Evolutionary conservation across 2,888 invertebrate genomes (phyloP), one percentile per base, ranked within the genome.

Genomic region (Sabellastarte sp.): DNA sequence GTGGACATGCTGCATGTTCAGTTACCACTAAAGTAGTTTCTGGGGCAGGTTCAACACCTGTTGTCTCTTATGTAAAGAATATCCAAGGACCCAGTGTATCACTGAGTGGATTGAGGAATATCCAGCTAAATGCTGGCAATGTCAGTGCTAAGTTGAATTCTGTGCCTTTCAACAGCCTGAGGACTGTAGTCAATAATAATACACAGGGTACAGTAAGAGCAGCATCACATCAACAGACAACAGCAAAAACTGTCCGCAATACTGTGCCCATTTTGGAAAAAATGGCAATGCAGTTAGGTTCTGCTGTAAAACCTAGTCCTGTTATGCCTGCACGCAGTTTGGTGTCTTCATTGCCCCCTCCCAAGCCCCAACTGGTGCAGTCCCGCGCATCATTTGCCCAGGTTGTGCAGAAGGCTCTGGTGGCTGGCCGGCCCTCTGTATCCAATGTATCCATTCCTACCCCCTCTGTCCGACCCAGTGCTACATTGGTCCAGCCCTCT

Each of bases 211-310:
- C n/a, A n/a, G n/a, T n/a, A n/a, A n/a, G n/a, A n/a, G n/a, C n/a
- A n/a, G n/a, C n/a, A n/a, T n/a, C n/a, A n/a, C n/a, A n/a, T n/a
- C n/a, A n/a, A n/a, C 3, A 4, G 10, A n/a, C 26, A 10, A 4
- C 32, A 28, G 5, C 60, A 60, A 24, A 10, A 29, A 4, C 57
- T 57, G 56, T 52, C 29, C 59, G 58, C 32, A 64, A 65, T 53
- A 70, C 70, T 2, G 66, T 70, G 51, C 72, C 72, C 10, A 72
- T 72, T 41, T 52, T 72, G 20, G 72, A 72, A 50, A 72, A 72
- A 57, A 50, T 72, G 53, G 72, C 72, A 32, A 64, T 68, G 68
- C 72, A 72, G 66, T 59, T 72, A n/a, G 55, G 57, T 24, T 56
- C 57, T 20, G 10, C 41, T 10, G 10, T 20, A 41, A 41, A 41